Evolutionary conservation across 2,113 vertebrate genomes (phyloP).

Genomic region (Chlamydotis undulata): DNA sequence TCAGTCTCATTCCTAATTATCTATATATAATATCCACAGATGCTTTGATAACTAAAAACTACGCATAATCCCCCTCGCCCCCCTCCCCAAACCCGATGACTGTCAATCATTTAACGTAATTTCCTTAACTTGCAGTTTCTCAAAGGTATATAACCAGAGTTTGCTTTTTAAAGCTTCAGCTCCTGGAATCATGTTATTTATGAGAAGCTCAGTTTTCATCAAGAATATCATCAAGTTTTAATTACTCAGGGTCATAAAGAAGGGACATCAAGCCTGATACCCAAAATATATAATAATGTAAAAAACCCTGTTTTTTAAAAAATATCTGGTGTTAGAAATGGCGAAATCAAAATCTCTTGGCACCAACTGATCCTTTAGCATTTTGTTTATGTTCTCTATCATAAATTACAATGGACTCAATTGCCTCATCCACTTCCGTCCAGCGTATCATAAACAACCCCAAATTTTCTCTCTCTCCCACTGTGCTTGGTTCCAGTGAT

Average conservation of each 20-base stretch:
- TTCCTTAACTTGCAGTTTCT: not conserved
- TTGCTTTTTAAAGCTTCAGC: not conserved
- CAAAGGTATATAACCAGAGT: not conserved
- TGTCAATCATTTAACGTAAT: not conserved
- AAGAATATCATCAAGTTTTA: not conserved
- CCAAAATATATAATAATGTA: not conserved
- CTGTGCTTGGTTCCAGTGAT: rapidly evolving
- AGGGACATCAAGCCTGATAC: not conserved
- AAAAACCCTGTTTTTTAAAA: not conserved
- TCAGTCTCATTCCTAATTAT: not conserved
- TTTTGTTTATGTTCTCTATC: not conserved
- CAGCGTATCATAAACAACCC: not conserved
- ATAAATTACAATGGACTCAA: not conserved
- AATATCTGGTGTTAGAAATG: not conserved
- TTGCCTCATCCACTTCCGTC: not conserved
- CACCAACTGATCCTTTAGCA: not conserved
- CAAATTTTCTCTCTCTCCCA: not conserved
- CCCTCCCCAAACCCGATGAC: not conserved
- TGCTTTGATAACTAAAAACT: not conserved
- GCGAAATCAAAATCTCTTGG: not conserved
- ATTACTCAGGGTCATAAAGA: not conserved
- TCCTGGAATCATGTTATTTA: not conserved
- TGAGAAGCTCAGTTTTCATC: not conserved
- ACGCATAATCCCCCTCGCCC: rapidly evolving
- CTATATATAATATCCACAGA: not conserved